Percentiles rank a stretch among this genome's conserved stretches.
Evolutionary conservation across 2,888 invertebrate species (phyloP).

Genomic region (Artemia sinica): DNA sequence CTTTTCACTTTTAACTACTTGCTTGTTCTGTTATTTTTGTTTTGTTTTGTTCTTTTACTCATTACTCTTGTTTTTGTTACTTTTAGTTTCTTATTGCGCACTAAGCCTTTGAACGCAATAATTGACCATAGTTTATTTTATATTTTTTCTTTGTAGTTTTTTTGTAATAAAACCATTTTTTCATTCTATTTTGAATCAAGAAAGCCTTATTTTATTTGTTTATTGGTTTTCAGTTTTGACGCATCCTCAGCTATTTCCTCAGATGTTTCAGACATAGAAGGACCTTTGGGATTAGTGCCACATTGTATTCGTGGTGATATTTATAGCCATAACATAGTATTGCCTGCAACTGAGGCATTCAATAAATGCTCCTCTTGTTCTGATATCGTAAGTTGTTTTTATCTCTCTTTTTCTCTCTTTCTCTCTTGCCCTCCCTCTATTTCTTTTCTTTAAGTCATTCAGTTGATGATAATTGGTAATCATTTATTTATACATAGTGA

Average conservation of each 20-base stretch:
- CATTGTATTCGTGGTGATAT: conserved; percentile 87
- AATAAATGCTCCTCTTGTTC: conserved; percentile 86
- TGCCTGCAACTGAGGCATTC: conserved; percentile 71
- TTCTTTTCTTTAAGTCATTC: too few species aligned
- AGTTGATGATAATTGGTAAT: too few species aligned
- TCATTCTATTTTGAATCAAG: conserved; percentile 4
- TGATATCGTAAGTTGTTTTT: conserved; percentile 28
- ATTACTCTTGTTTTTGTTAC: too few species aligned
- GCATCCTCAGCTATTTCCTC: conserved; percentile 44
- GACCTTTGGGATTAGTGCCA: conserved; percentile 63
- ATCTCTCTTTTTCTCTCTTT: background rate
- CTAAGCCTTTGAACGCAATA: background rate
- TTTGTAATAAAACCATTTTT: background rate
- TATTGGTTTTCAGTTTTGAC: conserved; percentile 35
- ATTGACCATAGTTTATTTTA: conserved; percentile 19
- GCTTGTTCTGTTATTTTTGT: too few species aligned
- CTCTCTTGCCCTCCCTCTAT: too few species aligned
- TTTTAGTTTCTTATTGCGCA: too few species aligned
- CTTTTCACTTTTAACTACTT: too few species aligned
- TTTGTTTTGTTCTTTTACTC: too few species aligned
- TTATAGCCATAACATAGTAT: conserved; percentile 56
- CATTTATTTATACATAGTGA: too few species aligned
- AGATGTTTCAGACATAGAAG: conserved; percentile 33
- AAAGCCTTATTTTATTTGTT: conserved; percentile 10
- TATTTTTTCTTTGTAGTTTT: background rate